Evolutionary conservation across 2,888 invertebrate genomes (phyloP).

Genomic region (Nephrocerus scutellatus): DNA sequence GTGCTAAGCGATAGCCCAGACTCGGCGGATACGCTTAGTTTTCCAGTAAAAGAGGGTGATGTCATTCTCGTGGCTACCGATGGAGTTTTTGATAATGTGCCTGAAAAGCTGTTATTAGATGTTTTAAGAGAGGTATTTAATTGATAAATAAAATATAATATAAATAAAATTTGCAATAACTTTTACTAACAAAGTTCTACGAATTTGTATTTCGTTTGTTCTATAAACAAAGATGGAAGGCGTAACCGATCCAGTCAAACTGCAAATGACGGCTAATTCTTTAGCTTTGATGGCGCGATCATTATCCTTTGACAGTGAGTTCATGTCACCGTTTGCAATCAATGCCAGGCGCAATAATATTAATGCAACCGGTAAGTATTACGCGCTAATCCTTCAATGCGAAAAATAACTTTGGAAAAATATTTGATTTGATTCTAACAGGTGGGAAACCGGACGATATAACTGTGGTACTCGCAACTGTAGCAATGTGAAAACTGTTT

Average conservation of each 20-base stretch:
- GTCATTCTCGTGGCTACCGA: conserved; percentile 94
- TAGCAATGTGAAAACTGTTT: conserved; percentile 57
- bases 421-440: conserved; percentile 41
- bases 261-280: conserved; percentile 88
- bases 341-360: conserved; percentile 91
- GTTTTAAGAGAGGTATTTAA: conserved; percentile 66
- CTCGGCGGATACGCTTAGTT: conserved; percentile 81
- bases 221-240: conserved; percentile 59
- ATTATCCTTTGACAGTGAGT: conserved; percentile 88
- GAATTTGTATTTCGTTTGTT: conserved; percentile 18
- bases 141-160: not conserved
- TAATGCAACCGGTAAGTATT: conserved; percentile 71
- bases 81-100: conserved; percentile 97
- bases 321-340: conserved; percentile 92
- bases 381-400: conserved; percentile 1
- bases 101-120: conserved; percentile 79
- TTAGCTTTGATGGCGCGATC: conserved; percentile 93
- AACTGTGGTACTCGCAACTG: conserved; percentile 91
- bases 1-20: conserved; percentile 92
- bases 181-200: not conserved
- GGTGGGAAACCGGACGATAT: conserved; percentile 99
- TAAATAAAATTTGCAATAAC: not conserved
- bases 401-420: not conserved
- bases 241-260: conserved; percentile 62
- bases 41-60: conserved; percentile 83